Evolutionary conservation across 2,888 invertebrate species (phyloP).

Genomic region (Deladenus siricidicola): DNA sequence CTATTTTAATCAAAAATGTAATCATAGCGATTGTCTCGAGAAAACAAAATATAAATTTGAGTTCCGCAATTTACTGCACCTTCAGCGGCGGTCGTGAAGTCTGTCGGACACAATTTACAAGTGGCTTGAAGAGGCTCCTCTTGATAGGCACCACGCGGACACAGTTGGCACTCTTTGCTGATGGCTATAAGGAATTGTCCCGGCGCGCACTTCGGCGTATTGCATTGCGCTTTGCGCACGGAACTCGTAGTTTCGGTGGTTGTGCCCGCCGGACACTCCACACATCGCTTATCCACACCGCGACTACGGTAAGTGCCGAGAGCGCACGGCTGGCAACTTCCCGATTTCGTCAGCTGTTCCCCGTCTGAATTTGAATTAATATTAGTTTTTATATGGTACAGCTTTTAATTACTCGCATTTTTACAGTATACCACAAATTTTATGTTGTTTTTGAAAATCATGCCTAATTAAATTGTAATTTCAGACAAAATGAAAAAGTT

Average conservation of each 20-base stretch:
- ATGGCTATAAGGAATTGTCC: constrained; percentile 80
- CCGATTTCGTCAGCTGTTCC: constrained; percentile 62
- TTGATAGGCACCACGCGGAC: constrained; percentile 85
- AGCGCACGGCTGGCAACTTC: constrained; percentile 84
- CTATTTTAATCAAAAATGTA: no score
- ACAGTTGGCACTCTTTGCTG: constrained; percentile 75
- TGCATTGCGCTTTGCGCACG: constrained; percentile 77
- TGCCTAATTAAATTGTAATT: no score
- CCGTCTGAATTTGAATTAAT: constrained; percentile 48
- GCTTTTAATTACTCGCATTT: no score
- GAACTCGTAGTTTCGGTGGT: constrained; percentile 81
- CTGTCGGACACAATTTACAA: constrained; percentile 80
- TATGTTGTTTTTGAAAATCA: no score
- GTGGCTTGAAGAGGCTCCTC: constrained; percentile 80
- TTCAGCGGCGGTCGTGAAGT: constrained; percentile 69
- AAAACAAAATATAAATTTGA: not conserved
- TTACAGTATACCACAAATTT: no score
- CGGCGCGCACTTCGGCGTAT: constrained; percentile 73
- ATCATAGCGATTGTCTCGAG: no score
- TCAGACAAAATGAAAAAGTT: no score
- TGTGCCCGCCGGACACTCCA: constrained; percentile 75
- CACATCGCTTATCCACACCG: constrained; percentile 79
- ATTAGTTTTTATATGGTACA: no score
- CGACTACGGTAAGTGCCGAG: constrained; percentile 76
- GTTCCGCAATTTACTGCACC: constrained; percentile 15